phyloP scores from a whole-genome alignment of 2,113 vertebrate genomes.

The Scophthalmus maximus region DNA sequence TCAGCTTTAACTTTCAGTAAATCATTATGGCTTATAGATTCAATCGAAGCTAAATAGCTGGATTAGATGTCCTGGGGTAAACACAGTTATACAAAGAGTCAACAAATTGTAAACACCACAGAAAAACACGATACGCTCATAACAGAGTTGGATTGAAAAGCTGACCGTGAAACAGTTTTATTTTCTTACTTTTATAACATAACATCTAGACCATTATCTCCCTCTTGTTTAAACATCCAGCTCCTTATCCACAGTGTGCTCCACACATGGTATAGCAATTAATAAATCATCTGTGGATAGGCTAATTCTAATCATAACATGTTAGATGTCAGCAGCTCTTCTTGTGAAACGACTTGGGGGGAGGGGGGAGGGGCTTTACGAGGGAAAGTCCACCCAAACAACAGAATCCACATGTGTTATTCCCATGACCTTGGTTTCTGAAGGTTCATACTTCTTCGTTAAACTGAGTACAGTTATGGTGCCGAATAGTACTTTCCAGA shows the following conservation, averaged over 20 bases:
- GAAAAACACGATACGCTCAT: slow-evolving; percentile 47
- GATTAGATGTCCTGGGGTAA: slow-evolving; percentile 15
- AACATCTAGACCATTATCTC: slow-evolving; percentile 15
- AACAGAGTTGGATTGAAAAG: slow-evolving; percentile 12
- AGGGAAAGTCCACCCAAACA: slow-evolving; percentile 21
- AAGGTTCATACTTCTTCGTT: neutral
- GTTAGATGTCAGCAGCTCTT: slow-evolving; percentile 61
- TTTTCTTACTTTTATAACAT: slow-evolving; percentile 16
- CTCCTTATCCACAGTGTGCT: slow-evolving; percentile 24
- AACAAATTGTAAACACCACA: slow-evolving; percentile 43
- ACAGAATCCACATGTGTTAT: slow-evolving; percentile 25
- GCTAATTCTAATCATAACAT: slow-evolving; percentile 65
- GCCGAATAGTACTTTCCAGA: neutral
- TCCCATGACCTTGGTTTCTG: slow-evolving; percentile 19
- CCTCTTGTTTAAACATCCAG: slow-evolving; percentile 32
- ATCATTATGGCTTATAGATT: slow-evolving; percentile 56
- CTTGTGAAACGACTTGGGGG: slow-evolving; percentile 21
- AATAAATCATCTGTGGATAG: slow-evolving; percentile 61
- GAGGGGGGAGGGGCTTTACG: slow-evolving; percentile 7
- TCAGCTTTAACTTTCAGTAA: slow-evolving; percentile 31
- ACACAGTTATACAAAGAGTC: slow-evolving; percentile 35
- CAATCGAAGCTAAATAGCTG: slow-evolving; percentile 46
- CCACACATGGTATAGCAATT: slow-evolving; percentile 58
- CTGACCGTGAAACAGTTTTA: slow-evolving; percentile 8
- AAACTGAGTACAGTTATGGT: neutral